A percentile compares a stretch with the other conserved stretches of the same genome.
Evolutionary conservation across 2,797 vertebrate species (phyloP).

Genomic region (Dryobates pubescens): DNA sequence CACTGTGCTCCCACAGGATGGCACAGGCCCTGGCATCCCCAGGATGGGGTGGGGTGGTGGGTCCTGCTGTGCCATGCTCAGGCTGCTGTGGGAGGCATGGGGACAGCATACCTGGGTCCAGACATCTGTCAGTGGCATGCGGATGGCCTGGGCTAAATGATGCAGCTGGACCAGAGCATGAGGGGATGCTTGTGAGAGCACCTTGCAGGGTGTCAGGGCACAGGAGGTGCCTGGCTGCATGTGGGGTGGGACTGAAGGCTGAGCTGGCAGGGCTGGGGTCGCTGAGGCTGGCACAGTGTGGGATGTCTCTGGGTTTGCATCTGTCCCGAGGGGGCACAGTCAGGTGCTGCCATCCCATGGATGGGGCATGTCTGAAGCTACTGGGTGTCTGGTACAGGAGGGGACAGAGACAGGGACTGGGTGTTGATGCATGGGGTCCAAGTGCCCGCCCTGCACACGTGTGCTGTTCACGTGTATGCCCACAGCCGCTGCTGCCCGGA

Average conservation of each 20-base stretch:
- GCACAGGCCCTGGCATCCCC: neutral
- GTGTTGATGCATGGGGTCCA: neutral
- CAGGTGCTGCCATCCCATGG: neutral
- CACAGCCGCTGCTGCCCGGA: neutral
- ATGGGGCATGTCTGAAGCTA: neutral
- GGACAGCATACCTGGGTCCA: rapidly evolving
- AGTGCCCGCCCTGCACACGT: neutral
- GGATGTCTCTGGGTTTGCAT: neutral
- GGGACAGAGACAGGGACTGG: neutral
- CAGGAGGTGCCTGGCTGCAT: neutral
- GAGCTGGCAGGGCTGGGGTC: neutral
- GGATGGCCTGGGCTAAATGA: neutral
- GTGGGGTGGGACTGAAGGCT: neutral
- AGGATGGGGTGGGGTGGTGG: rapidly evolving
- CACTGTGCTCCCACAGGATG: neutral
- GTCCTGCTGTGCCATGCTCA: neutral
- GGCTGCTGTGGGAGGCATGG: neutral
- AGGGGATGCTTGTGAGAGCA: neutral
- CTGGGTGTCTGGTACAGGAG: neutral
- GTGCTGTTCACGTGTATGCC: constrained; percentile 19
- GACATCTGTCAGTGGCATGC: neutral
- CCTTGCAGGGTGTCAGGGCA: rapidly evolving
- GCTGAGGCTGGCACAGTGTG: neutral
- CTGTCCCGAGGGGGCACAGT: rapidly evolving
- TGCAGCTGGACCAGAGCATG: rapidly evolving